Conservation (phyloP, 2,888 invertebrate genomes). For the Latrodectus hesperus region DNA sequence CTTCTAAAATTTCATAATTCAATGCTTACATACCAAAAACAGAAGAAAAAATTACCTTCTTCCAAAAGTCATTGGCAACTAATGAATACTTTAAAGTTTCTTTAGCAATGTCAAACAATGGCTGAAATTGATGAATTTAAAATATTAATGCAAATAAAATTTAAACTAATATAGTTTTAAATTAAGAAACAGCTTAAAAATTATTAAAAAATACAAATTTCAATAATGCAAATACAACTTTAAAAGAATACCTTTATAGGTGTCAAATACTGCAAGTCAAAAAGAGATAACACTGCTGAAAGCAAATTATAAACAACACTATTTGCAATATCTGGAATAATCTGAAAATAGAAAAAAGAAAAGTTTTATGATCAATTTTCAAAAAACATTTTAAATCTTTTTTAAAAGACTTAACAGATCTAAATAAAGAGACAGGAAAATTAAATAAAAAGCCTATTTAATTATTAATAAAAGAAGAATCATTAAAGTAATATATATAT, state of each 20-base stretch:
- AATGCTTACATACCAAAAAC: neutral
- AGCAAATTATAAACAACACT: slow-evolving; percentile 73
- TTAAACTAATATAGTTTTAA: no score
- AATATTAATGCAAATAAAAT: neutral
- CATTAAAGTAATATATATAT: no score
- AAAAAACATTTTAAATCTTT: no score
- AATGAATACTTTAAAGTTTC: slow-evolving; percentile 72
- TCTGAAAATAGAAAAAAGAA: slow-evolving; percentile 71
- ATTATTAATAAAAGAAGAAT: no score
- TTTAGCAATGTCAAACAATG: slow-evolving; percentile 72
- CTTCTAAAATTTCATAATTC: neutral
- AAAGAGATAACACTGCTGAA: slow-evolving; percentile 73
- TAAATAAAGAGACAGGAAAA: no score
- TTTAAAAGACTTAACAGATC: no score
- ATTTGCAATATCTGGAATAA: slow-evolving; percentile 73
- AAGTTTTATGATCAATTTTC: no score
- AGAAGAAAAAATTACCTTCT: slow-evolving; percentile 71
- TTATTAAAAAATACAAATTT: neutral
- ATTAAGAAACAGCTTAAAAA: no score
- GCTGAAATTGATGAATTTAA: slow-evolving; percentile 71
- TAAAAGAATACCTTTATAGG: slow-evolving; percentile 70
- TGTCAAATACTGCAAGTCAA: slow-evolving; percentile 74
- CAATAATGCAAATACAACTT: neutral
- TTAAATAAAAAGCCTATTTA: no score
- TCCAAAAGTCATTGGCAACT: slow-evolving; percentile 74